These are phyloP conservation scores for Eretmochelys imbricata DNA, from an alignment of 2,113 vertebrate genomes.

Conservation along the genomic window DNA sequence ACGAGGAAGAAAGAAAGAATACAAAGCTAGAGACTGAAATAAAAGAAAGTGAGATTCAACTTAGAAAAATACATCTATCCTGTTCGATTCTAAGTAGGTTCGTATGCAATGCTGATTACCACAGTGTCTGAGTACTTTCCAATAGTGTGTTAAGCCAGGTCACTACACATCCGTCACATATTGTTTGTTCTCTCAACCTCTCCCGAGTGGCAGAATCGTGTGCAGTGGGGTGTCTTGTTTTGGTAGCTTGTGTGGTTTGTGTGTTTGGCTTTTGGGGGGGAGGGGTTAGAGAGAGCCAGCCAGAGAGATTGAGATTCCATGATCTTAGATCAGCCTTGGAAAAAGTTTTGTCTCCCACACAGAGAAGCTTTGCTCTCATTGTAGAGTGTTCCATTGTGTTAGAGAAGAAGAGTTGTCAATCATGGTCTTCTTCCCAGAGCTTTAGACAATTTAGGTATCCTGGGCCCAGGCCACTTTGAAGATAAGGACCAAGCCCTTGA, in stretches of 20 bases:
- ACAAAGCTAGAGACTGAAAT: background rate
- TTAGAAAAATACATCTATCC: background rate
- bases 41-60: background rate
- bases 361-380: background rate
- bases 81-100: too few relatives aligned
- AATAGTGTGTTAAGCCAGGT: background rate
- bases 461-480: background rate
- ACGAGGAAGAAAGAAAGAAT: background rate
- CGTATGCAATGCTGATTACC: too few relatives aligned
- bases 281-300: too few relatives aligned
- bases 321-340: background rate
- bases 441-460: background rate
- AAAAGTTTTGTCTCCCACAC: background rate
- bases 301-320: background rate
- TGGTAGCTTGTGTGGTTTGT: background rate
- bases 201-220: background rate
- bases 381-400: background rate
- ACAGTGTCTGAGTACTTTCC: too few relatives aligned
- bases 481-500: background rate
- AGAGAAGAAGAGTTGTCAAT: background rate
- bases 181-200: background rate
- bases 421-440: background rate
- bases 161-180: background rate
- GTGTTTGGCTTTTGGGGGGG: background rate
- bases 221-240: background rate